phyloP scores from a whole-genome alignment of 2,797 vertebrate genomes.

The Chelmon rostratus region DNA sequence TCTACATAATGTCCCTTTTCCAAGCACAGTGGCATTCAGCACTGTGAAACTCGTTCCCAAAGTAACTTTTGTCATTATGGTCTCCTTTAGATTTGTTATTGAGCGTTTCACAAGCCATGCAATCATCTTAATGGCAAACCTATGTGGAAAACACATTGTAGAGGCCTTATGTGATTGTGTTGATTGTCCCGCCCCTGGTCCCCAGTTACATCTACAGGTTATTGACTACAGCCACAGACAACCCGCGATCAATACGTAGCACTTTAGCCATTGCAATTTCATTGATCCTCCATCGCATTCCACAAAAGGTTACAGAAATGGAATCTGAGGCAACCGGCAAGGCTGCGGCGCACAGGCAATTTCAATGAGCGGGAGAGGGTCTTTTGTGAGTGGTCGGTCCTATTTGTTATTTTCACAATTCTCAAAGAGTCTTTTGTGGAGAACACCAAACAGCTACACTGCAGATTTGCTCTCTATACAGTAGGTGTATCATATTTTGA shows the following conservation, averaged over 20 bases:
- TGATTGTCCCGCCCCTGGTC: constrained; percentile 67
- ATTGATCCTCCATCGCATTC: constrained; percentile 78
- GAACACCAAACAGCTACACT: constrained; percentile 33
- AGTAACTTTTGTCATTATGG: constrained; percentile 61
- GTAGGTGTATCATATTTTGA: neutral
- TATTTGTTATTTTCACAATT: constrained; percentile 46
- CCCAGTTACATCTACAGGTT: constrained; percentile 74
- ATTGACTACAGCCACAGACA: constrained; percentile 82
- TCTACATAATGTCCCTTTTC: constrained; percentile 30
- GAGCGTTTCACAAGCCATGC: constrained; percentile 64
- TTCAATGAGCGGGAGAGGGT: constrained; percentile 41
- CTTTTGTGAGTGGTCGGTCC: constrained; percentile 21
- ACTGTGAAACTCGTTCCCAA: constrained; percentile 34
- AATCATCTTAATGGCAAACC: constrained; percentile 75
- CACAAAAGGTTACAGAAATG: constrained; percentile 79
- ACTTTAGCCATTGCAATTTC: constrained; percentile 73
- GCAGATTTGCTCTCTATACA: constrained; percentile 1
- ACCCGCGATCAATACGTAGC: constrained; percentile 74
- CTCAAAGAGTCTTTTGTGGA: constrained; percentile 26
- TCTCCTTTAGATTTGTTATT: constrained; percentile 68
- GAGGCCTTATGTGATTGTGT: constrained; percentile 56
- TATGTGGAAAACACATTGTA: constrained; percentile 57
- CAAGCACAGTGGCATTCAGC: constrained; percentile 1
- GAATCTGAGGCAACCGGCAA: constrained; percentile 43
- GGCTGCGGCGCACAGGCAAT: constrained; percentile 43